Evolutionary conservation across 2,888 invertebrate genomes (phyloP), one percentile per base, ranked within the genome.

Genomic region (Sclerodermus sp.): DNA sequence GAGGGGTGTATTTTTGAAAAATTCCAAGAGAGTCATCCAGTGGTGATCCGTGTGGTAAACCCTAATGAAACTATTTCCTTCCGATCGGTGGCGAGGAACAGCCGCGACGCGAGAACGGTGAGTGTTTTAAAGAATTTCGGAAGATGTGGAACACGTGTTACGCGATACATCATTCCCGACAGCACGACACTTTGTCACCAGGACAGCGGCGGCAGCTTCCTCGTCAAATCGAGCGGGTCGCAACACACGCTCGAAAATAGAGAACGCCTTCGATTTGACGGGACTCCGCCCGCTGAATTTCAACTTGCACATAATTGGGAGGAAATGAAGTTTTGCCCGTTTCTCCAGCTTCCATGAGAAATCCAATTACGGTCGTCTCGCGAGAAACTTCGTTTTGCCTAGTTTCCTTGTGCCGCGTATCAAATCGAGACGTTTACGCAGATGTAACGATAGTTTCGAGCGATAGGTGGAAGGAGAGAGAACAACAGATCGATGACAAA

Each of bases 171-270:
- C 60, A 61, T 57, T 45, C 45, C 53, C 44, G 54, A 55, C 55
- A 53, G 52, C 42, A 53, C 51, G 54, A 59, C 63, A 66, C 61
- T 69, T 70, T 69, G 70, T 70, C 68, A 70, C n/a, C n/a, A n/a
- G n/a, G n/a, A n/a, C n/a, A n/a, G n/a, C 55, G 57, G 51, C 51
- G 49, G 55, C 65, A 65, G 65, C 66, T 64, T 56, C 59, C 56
- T 53, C 55, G 51, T 63, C 63, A 55, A 66, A 62, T 61, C 62
- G 58, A 53, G 53, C 49, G 18, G 47, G 38, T 13, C 47, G 32
- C 15, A 15, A 23, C 50, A 15, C 52, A 32, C 38, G 42, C 47
- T 23, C 8, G 3, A 23, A 23, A 23, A 23, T 34, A 34, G 34
- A 34, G 34, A 34, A 34, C 12, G 34, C 34, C 34, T 34, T 13